Conservation (phyloP, 2,113 vertebrate species). For the Tiliqua scincoides region DNA sequence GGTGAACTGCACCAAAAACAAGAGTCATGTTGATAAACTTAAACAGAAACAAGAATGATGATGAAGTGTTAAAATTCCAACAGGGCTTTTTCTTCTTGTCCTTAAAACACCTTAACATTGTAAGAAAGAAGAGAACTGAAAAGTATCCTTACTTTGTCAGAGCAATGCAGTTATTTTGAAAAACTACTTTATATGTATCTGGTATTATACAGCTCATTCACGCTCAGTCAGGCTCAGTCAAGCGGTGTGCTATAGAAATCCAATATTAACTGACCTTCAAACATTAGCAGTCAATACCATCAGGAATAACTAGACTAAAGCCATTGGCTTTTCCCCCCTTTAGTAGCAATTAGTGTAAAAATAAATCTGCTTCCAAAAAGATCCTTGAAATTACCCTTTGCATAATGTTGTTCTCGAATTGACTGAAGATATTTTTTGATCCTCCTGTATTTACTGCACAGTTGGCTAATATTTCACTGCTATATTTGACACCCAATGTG, state of each 20-base stretch:
- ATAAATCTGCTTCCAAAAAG: neutral
- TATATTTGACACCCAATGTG: neutral
- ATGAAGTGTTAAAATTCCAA: neutral
- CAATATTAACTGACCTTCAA: conserved; percentile 49
- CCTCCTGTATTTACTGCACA: neutral
- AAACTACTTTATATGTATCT: conserved; percentile 39
- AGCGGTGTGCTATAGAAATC: conserved; percentile 45
- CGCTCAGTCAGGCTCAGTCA: conserved; percentile 42
- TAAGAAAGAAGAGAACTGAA: neutral
- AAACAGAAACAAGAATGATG: neutral
- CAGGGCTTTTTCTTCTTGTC: neutral
- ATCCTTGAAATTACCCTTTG: neutral
- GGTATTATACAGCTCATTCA: conserved; percentile 28
- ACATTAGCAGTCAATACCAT: conserved; percentile 46
- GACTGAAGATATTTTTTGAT: neutral
- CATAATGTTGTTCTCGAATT: neutral
- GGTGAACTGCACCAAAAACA: neutral
- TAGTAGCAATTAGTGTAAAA: neutral
- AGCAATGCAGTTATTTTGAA: conserved; percentile 27
- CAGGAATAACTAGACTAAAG: conserved; percentile 22
- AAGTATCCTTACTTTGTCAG: neutral
- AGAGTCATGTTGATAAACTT: neutral
- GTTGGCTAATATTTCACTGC: neutral
- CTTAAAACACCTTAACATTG: neutral
- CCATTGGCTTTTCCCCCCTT: neutral